Percentiles rank a stretch among this genome's conserved stretches.
These are phyloP conservation scores for Taeniopygia guttata DNA, from an alignment of 2,797 vertebrate genomes.

Conservation along the genomic window DNA sequence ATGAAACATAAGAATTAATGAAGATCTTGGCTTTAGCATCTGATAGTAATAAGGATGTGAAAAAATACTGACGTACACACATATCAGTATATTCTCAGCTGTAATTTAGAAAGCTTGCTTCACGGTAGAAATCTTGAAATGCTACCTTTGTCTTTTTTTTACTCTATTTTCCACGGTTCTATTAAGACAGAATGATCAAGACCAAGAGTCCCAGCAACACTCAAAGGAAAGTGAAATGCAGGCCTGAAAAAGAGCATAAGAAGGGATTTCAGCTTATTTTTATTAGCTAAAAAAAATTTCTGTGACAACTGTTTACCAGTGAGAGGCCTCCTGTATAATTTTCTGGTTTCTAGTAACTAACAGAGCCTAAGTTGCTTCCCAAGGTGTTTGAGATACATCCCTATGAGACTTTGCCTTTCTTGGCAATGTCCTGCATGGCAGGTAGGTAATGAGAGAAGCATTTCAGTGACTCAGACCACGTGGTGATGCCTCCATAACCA, in stretches of 20 bases:
- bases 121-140: background rate
- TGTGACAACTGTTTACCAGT: background rate
- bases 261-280: background rate
- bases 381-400: background rate
- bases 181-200: background rate
- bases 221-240: background rate
- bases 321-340: background rate
- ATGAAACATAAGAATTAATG: background rate
- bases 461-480: background rate
- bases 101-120: background rate
- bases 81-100: background rate
- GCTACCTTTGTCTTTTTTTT: background rate
- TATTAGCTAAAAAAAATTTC: background rate
- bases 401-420: background rate
- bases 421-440: background rate
- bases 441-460: background rate
- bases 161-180: background rate
- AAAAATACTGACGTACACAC: background rate
- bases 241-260: background rate
- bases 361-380: background rate
- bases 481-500: background rate
- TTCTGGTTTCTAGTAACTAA: background rate
- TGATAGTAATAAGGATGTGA: background rate
- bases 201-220: background rate
- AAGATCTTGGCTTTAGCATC: background rate